A percentile compares a stretch with the other conserved stretches of the same genome.
phyloP scores from a whole-genome alignment of 2,113 vertebrate genomes.

The Pycnonotus jocosus region DNA sequence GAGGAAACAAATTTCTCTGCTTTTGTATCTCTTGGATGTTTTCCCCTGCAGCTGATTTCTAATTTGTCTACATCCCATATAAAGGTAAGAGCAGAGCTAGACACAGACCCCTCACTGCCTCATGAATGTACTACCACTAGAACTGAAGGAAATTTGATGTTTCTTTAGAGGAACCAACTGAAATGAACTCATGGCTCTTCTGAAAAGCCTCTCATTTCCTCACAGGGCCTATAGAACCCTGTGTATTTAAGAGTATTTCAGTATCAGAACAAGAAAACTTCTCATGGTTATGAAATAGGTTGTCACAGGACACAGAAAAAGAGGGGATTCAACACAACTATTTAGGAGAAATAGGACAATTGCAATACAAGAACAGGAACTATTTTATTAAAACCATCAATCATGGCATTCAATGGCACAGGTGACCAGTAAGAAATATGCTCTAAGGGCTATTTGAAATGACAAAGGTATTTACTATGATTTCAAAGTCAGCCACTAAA shows the following conservation, averaged over 20 bases:
- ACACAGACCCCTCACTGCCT: neutral
- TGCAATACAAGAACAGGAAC: neutral
- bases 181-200: neutral
- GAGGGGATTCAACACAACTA: neutral
- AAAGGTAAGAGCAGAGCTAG: neutral
- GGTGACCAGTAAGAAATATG: neutral
- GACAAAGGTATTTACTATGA: neutral
- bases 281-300: neutral
- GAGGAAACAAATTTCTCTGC: neutral
- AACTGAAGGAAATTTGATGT: neutral
- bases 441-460: neutral
- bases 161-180: neutral
- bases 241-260: neutral
- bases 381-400: neutral
- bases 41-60: neutral
- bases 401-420: neutral
- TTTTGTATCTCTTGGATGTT: neutral
- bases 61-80: neutral
- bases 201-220: neutral
- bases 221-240: neutral
- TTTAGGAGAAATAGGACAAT: neutral
- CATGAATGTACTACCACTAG: neutral
- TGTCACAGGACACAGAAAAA: neutral
- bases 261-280: neutral
- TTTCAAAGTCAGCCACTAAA: neutral